Conservation (phyloP, 1,140 invertebrate genomes). For the Proctacanthus coquilletti region DNA sequence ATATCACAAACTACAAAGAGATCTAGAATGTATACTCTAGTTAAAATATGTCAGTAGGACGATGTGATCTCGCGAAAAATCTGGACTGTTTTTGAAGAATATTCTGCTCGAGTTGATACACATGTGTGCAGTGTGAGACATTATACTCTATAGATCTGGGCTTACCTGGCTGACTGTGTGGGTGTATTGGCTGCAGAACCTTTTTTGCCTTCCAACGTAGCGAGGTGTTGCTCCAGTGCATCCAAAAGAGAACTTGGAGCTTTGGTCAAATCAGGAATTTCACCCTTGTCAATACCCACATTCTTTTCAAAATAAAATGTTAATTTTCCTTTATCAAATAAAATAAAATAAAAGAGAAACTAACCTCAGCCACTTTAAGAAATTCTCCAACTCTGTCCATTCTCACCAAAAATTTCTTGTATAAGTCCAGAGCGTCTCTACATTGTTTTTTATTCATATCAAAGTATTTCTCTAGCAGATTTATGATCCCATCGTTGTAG, state of each 20-base stretch:
- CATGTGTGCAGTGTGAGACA: no score
- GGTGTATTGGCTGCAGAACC: constrained; percentile 69
- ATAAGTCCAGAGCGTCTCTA: constrained; percentile 92
- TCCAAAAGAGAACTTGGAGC: constrained; percentile 96
- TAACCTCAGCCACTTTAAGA: constrained; percentile 86
- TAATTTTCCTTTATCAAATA: background rate
- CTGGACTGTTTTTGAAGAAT: no score
- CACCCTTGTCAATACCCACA: constrained; percentile 96
- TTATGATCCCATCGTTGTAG: constrained; percentile 99
- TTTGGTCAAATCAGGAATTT: constrained; percentile 97
- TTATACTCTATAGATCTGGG: background rate
- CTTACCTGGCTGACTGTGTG: constrained; percentile 64
- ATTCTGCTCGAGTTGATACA: no score
- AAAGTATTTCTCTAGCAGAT: constrained; percentile 97
- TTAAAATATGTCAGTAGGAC: no score
- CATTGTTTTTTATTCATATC: constrained; percentile 99
- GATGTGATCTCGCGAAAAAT: no score
- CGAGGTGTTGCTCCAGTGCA: constrained; percentile 91
- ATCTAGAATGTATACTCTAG: no score
- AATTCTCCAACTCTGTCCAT: constrained; percentile 99
- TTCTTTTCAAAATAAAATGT: constrained; percentile 55
- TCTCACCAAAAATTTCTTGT: constrained; percentile 96
- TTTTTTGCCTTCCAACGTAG: constrained; percentile 84
- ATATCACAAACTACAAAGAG: no score
- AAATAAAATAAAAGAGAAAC: no score